These are phyloP conservation scores for Drosophila falleni DNA, from an alignment of 2,888 invertebrate species.

Conservation along the genomic window DNA sequence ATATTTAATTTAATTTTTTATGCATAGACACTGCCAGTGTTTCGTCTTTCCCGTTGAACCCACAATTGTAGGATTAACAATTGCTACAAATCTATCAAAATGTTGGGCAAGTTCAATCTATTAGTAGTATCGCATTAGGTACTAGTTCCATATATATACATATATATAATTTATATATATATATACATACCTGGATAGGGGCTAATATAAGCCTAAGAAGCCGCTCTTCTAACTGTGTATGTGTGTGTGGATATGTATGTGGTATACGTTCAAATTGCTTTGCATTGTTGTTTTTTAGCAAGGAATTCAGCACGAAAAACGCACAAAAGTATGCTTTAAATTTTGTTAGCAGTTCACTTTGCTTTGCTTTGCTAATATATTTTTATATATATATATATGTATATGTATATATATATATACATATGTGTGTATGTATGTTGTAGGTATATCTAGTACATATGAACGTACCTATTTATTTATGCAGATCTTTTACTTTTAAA, in stretches of 20 bases:
- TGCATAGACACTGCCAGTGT: slow-evolving; percentile 11
- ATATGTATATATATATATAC: slow-evolving; percentile 1
- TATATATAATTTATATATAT: too few species aligned
- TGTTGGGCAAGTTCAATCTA: slow-evolving; percentile 25
- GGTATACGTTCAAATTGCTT: slow-evolving; percentile 58
- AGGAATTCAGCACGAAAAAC: slow-evolving; percentile 33
- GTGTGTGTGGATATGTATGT: slow-evolving; percentile 60
- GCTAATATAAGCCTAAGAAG: slow-evolving; percentile 35
- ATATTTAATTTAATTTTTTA: slow-evolving; percentile 27
- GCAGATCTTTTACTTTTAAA: slow-evolving; percentile 38
- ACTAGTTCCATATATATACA: slow-evolving; percentile 32
- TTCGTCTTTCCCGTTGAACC: neutral
- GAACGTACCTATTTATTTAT: slow-evolving; percentile 7
- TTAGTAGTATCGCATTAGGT: slow-evolving; percentile 28
- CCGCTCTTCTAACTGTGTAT: slow-evolving; percentile 11
- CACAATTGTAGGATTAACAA: neutral
- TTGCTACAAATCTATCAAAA: slow-evolving; percentile 23
- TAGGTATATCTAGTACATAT: slow-evolving; percentile 11
- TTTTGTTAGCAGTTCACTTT: slow-evolving; percentile 72
- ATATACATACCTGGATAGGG: slow-evolving; percentile 35
- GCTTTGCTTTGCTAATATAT: slow-evolving; percentile 52
- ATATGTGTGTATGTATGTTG: neutral
- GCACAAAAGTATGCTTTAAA: slow-evolving; percentile 66
- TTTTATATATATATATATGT: slow-evolving; percentile 1
- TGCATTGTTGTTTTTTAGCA: slow-evolving; percentile 36